Evolutionary conservation across 2,888 invertebrate species (phyloP), one percentile per base, ranked within the genome.

Genomic region (Keiferia lycopersicella): DNA sequence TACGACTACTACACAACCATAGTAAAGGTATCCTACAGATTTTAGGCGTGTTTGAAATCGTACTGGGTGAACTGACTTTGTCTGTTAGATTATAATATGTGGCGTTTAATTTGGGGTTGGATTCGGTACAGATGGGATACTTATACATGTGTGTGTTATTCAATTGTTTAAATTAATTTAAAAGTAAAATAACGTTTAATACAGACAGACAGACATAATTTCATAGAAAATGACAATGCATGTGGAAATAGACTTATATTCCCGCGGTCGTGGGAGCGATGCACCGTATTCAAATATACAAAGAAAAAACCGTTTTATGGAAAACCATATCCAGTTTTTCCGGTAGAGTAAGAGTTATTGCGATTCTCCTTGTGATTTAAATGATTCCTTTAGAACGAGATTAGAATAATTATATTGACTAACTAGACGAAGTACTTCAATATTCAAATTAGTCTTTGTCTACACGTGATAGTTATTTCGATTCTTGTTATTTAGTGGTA

Each of bases 271-370:
- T 90, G 88, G 82, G 87, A 87, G 79, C 78, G 80, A 71, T 79
- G 82, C 73, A 76, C 77, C 79, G 74, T 86, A 86, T 87, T 87
- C 84, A 87, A 87, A 87, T 56, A 18, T 56, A 56, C 56, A 56
- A 56, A 75, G 79, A 78, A 77, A 79, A 78, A 76, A 75, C 70
- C 65, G 69, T 76, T 80, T 81, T 80, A 82, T 81, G 79, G 84
- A 86, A 83, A 83, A 83, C 79, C 84, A 82, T 74, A 86, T 86
- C 88, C 87, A 80, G 91, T 90, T 91, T 88, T 89, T 88, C 89
- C 88, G 85, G 89, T 87, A 83, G 70, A 74, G 80, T 85, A 81
- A 81, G 81, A 81, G 74, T 69, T 71, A 74, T 73, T 73, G 74
- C 75, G 72, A 72, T 72, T 70, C 70, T 70, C 65, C 66, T 68